Base-by-base conservation (phyloP, 2,888 invertebrate species). In the Pollenia labialis region DNA sequence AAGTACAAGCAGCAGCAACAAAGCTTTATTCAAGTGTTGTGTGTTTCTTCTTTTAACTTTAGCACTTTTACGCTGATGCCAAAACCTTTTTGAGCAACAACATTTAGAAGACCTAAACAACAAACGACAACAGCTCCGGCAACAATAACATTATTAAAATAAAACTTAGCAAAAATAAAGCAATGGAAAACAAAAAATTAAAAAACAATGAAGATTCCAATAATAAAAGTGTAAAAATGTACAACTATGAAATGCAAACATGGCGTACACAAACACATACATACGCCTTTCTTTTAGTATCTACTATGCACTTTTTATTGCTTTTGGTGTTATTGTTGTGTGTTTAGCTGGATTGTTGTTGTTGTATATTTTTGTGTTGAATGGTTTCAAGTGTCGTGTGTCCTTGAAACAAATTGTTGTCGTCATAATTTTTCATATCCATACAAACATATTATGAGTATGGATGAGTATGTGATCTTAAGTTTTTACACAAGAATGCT, bases 361-460 rank as follows among this genome's bases (percentile, higher is more conserved):
- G 11, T 68, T 44, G 56, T 69, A 42, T 32, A 11, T 66, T 62
- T 16, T 50, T 71, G 76, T 69, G 81, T 60, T 84, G 68, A 64
- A 81, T 85, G 88, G 85, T 84, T 84, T 88, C 88, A 85, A 86
- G 88, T 88, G 88, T 88, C 85, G 81, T 86, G 80, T 88, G 89
- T 89, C 89, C 89, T 89, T 89, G 89, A 88, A 87, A 87, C 87
- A 87, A 87, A 87, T 88, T 88, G 85, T 87, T 87, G 87, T 88
- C 87, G 85, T 88, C 87, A 87, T 87, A 86, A 87, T 86, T 87
- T 87, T 87, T 81, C 87, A 79, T 81, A 87, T 58, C 71, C 58
- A 52, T 58, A 75, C 58, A 52, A 16, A 52, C 18, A 40, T 23
- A 69, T 4, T 42, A 23, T 23, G 23, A 23, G 46, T 64, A 44